Base-by-base conservation (phyloP, 1,140 invertebrate species). In the Mya arenaria region DNA sequence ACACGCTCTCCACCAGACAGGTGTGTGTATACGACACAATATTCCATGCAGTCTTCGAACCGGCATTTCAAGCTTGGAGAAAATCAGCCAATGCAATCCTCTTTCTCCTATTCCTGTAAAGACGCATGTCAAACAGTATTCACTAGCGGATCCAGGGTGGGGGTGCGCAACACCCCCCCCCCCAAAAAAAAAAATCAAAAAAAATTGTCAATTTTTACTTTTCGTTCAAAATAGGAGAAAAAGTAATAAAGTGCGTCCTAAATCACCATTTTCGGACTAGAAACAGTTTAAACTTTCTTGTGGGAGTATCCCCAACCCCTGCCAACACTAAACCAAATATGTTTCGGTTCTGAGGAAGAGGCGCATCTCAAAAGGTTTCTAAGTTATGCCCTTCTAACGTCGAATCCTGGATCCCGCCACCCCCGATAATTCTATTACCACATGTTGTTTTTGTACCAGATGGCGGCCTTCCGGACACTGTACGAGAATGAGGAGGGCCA, bases 1-100 rank as follows among this genome's bases (percentile, higher is more conserved):
- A 95, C 19, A 90, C 92, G 0, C 93, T 96, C 69, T 95, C 96
- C 0, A 95, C 95, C 80, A 91, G 94, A 52, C 97, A 97, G 95
- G 88, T 89, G 41, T 41, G 15, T 93, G 19, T 39, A 28, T 13
- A 28, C 23, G 17, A 52, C 23, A 28, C 17, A 17, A 58, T 10
- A 32, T 28, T n/a, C 15, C 10, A 23, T 2, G 2, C 4, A 71
- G n/a, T 6, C n/a, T 8, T 71, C 19, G 37, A 25, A 8, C 25
- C 0, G 13, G 15, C 30, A n/a, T 0, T 17, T 23, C 2, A 19
- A 8, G 1, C 28, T 4, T 3, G 23, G 13, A 25, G n/a, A 23
- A 15, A 25, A 1, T 4, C n/a, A 17, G 30, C 10, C n/a, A 71
- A 23, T 10, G 10, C 15, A 13, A 19, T 71, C n/a, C 37, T 23